Conservation (phyloP, 2,888 invertebrate genomes). For the Acanthosepion pharaonis region DNA sequence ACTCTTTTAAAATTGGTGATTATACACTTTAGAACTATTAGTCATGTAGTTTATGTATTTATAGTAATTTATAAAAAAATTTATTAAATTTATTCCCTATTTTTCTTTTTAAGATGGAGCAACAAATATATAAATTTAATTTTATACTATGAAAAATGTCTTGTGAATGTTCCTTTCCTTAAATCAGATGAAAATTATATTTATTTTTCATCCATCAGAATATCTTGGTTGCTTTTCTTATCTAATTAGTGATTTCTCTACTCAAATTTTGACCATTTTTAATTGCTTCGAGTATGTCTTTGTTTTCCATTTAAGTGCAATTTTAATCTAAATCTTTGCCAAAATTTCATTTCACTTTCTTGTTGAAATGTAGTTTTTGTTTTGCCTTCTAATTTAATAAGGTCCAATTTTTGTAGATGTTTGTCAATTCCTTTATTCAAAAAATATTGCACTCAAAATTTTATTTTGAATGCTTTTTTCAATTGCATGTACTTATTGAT, state of each 20-base stretch:
- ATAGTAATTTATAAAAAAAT: background rate
- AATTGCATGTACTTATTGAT: background rate
- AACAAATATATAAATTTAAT: background rate
- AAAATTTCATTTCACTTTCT: background rate
- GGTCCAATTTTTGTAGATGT: background rate
- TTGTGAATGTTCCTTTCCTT: no score
- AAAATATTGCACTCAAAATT: background rate
- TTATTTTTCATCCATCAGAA: no score
- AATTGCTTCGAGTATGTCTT: background rate
- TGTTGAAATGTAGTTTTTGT: background rate
- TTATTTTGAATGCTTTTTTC: background rate
- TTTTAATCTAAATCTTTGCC: background rate
- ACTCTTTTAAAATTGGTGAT: background rate
- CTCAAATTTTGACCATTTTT: background rate
- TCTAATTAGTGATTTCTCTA: background rate
- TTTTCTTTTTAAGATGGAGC: background rate
- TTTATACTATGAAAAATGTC: background rate
- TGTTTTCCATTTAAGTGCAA: background rate
- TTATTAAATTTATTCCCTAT: background rate
- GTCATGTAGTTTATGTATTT: background rate
- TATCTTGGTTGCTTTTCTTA: background rate
- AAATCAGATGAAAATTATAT: background rate
- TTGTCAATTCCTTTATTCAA: no score
- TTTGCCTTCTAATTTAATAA: background rate
- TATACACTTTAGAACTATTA: conserved; percentile 2